Conservation (phyloP, 1,140 invertebrate species). For the Lineus longissimus region DNA sequence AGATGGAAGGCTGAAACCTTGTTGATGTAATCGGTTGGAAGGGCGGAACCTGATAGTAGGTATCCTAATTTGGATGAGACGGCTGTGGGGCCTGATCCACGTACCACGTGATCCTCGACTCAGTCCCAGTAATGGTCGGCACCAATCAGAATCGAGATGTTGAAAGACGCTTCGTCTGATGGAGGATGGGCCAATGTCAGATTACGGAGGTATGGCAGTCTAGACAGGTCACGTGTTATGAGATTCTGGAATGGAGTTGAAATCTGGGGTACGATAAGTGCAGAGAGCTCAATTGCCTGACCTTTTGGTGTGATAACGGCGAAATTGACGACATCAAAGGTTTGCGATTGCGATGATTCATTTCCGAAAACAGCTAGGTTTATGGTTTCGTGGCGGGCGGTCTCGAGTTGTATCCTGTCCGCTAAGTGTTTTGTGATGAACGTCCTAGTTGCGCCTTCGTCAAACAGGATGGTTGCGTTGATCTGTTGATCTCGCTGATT, state of each 20-base stretch:
- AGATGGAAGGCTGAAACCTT: slow-evolving; percentile 4
- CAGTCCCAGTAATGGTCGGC: no score
- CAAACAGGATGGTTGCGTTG: background rate
- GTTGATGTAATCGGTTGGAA: no score
- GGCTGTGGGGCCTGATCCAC: no score
- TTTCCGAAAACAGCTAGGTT: background rate
- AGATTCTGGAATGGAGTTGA: slow-evolving; percentile 15
- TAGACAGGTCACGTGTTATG: slow-evolving; percentile 11
- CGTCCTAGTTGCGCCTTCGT: background rate
- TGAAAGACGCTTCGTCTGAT: no score
- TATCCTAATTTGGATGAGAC: no score
- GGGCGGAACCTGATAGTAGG: no score
- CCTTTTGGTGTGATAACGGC: background rate
- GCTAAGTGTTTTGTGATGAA: background rate
- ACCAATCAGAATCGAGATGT: no score
- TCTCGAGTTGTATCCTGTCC: background rate
- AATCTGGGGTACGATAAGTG: background rate
- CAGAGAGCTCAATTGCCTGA: background rate
- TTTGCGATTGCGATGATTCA: background rate
- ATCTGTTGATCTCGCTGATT: background rate
- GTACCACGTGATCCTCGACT: no score
- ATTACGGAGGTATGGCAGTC: background rate
- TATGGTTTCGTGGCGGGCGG: background rate
- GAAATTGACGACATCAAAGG: background rate
- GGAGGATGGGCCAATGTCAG: no score